Evolutionary conservation across 2,888 invertebrate species (phyloP).

Genomic region (Aleiodes leptofemur): DNA sequence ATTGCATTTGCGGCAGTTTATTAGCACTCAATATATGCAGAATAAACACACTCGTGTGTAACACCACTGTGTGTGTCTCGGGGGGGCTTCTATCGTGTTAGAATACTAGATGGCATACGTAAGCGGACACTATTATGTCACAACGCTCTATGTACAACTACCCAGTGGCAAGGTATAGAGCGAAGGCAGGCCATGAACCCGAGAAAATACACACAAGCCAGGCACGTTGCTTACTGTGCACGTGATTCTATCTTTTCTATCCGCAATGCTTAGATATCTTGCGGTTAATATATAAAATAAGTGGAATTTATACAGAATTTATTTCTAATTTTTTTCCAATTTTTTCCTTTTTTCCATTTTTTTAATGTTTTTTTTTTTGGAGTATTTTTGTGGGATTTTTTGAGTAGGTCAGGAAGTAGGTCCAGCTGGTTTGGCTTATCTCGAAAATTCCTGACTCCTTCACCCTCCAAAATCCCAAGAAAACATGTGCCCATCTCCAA

Average conservation of each 20-base stretch:
- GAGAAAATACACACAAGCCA: slow-evolving; percentile 50
- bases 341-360: background rate
- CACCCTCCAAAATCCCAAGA: background rate
- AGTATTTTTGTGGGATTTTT: background rate
- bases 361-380: background rate
- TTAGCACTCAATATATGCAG: background rate
- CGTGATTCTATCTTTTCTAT: slow-evolving; percentile 58
- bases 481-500: background rate
- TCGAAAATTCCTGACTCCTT: background rate
- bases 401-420: slow-evolving; percentile 30
- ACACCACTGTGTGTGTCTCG: background rate
- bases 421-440: slow-evolving; percentile 22
- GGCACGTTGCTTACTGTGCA: slow-evolving; percentile 64
- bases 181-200: slow-evolving; percentile 64
- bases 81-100: background rate
- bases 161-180: slow-evolving; percentile 51
- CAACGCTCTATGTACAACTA: slow-evolving; percentile 10
- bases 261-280: background rate
- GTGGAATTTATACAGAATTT: background rate
- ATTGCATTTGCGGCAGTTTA: slow-evolving; percentile 9
- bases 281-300: too few species aligned
- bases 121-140: slow-evolving; percentile 43
- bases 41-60: background rate
- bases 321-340: background rate
- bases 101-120: slow-evolving; percentile 25